Percentiles rank a stretch among this genome's conserved stretches.
Evolutionary conservation across 2,797 vertebrate species (phyloP).

Genomic region (Tympanoctomys barrerae): DNA sequence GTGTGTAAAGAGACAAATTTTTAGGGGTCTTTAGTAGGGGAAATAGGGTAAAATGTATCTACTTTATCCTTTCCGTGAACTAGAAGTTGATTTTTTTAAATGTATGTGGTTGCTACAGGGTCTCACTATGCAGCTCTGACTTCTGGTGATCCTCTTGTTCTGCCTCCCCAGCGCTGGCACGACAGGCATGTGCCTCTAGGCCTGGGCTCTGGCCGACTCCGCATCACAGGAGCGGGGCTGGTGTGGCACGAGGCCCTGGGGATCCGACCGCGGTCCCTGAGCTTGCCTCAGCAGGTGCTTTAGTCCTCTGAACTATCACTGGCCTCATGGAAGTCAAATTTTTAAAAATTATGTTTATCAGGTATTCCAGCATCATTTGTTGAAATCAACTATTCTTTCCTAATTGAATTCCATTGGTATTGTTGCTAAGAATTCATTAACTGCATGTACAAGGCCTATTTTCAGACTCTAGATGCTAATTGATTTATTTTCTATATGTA

Average conservation of each 20-base stretch:
- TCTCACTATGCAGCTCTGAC: no score
- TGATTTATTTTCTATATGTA: neutral
- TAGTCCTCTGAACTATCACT: no score
- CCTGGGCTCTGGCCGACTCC: no score
- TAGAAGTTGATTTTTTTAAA: neutral
- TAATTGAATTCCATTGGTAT: neutral
- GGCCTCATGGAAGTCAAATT: neutral
- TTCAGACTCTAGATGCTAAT: neutral
- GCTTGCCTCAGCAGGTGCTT: no score
- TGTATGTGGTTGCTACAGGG: no score
- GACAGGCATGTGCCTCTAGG: no score
- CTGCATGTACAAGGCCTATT: neutral
- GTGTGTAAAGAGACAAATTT: neutral
- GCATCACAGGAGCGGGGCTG: no score
- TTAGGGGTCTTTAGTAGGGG: neutral
- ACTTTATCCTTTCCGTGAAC: neutral
- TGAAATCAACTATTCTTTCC: neutral
- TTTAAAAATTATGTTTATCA: neutral
- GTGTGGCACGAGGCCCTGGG: no score
- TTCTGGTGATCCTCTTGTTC: no score
- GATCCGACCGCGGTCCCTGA: no score
- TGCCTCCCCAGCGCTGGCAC: no score
- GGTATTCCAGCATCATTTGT: neutral
- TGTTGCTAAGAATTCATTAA: conserved; percentile 9
- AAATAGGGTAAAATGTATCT: neutral